Conservation (phyloP, 2,888 invertebrate genomes). For the Leptopilina syphax region DNA sequence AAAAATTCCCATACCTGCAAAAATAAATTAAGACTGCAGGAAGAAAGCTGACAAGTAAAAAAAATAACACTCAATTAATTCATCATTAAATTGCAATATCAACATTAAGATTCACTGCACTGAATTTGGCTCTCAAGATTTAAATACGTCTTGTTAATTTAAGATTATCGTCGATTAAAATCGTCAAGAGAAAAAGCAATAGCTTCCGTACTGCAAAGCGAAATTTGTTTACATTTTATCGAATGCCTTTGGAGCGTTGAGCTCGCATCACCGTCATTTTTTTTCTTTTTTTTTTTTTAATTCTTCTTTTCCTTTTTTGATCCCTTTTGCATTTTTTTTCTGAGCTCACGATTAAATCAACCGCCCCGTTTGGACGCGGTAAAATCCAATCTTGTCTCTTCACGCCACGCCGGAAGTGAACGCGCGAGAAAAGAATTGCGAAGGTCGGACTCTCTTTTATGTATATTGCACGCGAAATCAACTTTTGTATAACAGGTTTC, state of each 20-base stretch:
- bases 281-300: background rate
- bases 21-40: no score
- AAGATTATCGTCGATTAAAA: conserved; percentile 36
- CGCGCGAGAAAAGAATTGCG: conserved; percentile 25
- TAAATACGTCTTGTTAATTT: background rate
- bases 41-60: no score
- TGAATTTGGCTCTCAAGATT: background rate
- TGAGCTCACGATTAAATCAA: conserved; percentile 20
- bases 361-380: conserved; percentile 1
- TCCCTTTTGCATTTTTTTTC: conserved; percentile 25
- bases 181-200: background rate
- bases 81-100: no score
- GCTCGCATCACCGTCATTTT: background rate
- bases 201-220: conserved; percentile 3
- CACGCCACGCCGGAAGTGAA: conserved; percentile 24
- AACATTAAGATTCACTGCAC: background rate
- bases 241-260: background rate
- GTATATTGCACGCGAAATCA: conserved; percentile 28
- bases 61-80: no score
- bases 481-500: conserved; percentile 10
- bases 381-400: conserved; percentile 29
- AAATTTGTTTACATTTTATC: conserved; percentile 24
- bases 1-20: no score
- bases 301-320: no score
- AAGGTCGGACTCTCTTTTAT: conserved; percentile 11